Evolutionary conservation across 2,797 vertebrate genomes (phyloP).

Genomic region (Alosa sapidissima): DNA sequence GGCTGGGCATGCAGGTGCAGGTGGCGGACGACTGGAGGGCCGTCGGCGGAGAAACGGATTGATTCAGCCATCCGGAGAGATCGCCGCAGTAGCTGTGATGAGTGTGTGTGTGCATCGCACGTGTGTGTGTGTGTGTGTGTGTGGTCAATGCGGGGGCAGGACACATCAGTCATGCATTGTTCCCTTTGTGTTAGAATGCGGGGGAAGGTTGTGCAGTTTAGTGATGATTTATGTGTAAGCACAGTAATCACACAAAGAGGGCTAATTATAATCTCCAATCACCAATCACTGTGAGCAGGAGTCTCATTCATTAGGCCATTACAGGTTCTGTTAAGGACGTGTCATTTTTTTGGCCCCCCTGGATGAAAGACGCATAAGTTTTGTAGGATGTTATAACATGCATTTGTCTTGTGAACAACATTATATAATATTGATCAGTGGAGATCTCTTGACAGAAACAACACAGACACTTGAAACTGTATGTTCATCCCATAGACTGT

Average conservation of each 20-base stretch:
- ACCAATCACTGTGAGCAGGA: not conserved
- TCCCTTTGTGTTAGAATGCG: not conserved
- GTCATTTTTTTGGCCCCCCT: not conserved
- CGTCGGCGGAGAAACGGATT: not conserved
- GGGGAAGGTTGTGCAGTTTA: not conserved
- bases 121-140: not conserved
- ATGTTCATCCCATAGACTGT: not conserved
- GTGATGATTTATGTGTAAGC: conserved; percentile 8
- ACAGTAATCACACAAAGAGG: not conserved
- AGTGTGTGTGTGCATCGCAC: not conserved
- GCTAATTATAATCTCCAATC: conserved; percentile 20
- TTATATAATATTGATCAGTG: not conserved
- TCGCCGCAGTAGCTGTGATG: not conserved
- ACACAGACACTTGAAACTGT: no score
- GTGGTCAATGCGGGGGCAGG: not conserved
- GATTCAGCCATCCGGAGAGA: conserved; percentile 15
- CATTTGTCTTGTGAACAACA: not conserved
- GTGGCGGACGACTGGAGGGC: not conserved
- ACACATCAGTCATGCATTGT: conserved; percentile 12
- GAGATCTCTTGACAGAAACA: not conserved
- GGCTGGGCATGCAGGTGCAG: not conserved
- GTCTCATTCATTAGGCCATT: conserved; percentile 1
- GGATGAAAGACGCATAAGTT: not conserved
- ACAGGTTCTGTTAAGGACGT: not conserved
- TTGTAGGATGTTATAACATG: not conserved